Evolutionary conservation across 2,113 vertebrate genomes (phyloP).

Genomic region (Uria lomvia): DNA sequence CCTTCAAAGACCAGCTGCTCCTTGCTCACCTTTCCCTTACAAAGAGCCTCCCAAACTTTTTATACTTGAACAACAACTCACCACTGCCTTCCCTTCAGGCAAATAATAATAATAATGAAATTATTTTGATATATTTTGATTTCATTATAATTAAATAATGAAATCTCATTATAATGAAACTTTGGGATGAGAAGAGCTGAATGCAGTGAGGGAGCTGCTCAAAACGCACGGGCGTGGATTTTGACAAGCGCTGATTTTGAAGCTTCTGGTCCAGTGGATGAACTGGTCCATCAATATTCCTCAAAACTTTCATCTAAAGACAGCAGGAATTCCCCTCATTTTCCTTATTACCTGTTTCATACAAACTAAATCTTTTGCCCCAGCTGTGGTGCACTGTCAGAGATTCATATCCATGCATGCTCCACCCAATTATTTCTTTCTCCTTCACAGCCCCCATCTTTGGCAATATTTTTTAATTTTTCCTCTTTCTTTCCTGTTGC

Average conservation of each 20-base stretch:
- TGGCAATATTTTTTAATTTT: not conserved
- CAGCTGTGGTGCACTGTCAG: fast-evolving
- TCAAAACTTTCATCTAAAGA: not conserved
- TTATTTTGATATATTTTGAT: not conserved
- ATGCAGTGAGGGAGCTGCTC: fast-evolving
- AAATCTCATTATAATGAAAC: not conserved
- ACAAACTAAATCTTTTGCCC: not conserved
- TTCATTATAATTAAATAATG: not conserved
- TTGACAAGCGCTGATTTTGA: not conserved
- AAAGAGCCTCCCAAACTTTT: not conserved
- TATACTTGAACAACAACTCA: not conserved
- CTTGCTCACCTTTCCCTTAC: not conserved
- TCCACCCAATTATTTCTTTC: not conserved
- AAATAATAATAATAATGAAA: not conserved
- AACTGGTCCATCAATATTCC: not conserved
- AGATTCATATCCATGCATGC: not conserved
- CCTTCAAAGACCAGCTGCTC: not conserved
- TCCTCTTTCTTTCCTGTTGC: not conserved
- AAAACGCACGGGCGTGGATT: not conserved
- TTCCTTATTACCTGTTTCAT: not conserved
- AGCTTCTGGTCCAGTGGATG: not conserved
- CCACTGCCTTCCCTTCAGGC: not conserved
- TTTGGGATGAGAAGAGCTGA: not conserved
- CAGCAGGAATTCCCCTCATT: not conserved
- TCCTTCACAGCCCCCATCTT: not conserved